Evolutionary conservation across 1,140 invertebrate species (phyloP), one percentile per base, ranked within the genome.

Genomic region (Bicyclus anynana): DNA sequence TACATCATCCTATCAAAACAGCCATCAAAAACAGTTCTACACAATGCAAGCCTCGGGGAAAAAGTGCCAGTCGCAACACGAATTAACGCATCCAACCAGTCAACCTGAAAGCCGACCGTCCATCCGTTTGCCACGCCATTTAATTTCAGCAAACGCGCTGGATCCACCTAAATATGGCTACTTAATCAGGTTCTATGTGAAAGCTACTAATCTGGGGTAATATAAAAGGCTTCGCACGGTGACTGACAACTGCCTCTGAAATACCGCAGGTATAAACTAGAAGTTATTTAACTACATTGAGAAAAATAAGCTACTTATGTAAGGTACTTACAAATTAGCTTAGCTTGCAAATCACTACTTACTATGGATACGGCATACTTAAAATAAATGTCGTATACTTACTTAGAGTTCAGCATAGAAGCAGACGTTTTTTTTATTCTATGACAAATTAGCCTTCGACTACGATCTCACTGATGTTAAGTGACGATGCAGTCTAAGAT

Each of bases 51-150:
- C 50, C 59, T 54, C 18, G 51, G 46, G 33, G 65, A 62, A 77
- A 73, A 72, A 74, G 65, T 69, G 69, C 58, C 67, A 72, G 60
- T 69, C 61, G 67, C 70, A 75, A 66, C 66, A 64, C 40, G 69
- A 72, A 72, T 78, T 72, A 78, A 67, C 60, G 69, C 73, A 67
- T 70, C 65, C 67, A 62, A 67, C 70, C 72, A 67, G 60, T 66
- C 64, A 62, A 59, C 69, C 62, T 53, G 53, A 68, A 72, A 67
- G 53, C 62, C 52, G 62, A 59, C 59, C 61, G 67, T 65, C 65
- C 57, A 55, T 67, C 61, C 59, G 61, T 52, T 68, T 69, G 66
- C 71, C 71, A 66, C 64, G 60, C 63, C 67, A 74, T 77, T 74
- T 69, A 57, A 68, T 70, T 70, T 67, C 63, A 62, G 69, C 47